These are phyloP conservation scores for Hyles vespertilio DNA, from an alignment of 1,140 invertebrate genomes.

Conservation along the genomic window DNA sequence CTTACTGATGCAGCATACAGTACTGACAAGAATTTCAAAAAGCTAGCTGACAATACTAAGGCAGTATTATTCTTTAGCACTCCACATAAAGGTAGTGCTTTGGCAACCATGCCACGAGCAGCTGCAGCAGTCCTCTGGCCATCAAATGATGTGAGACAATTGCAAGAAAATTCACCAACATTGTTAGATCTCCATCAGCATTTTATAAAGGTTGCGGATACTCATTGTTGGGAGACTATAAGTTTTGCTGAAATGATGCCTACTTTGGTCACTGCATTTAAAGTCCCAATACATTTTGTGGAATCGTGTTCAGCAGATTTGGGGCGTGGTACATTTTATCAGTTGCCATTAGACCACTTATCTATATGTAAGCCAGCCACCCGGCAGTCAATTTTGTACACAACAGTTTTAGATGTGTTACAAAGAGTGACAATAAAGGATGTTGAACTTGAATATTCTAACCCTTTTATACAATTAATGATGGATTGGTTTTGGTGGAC, in stretches of 20 bases:
- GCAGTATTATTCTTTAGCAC: slow-evolving; percentile 88
- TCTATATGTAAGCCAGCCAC: slow-evolving; percentile 87
- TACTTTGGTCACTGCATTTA: slow-evolving; percentile 80
- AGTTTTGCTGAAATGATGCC: slow-evolving; percentile 86
- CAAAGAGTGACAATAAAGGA: slow-evolving; percentile 38
- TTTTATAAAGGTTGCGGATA: slow-evolving; percentile 78
- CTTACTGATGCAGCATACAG: slow-evolving; percentile 48
- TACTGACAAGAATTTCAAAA: slow-evolving; percentile 47
- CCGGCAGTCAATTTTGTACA: slow-evolving; percentile 72
- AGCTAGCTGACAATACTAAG: slow-evolving; percentile 80
- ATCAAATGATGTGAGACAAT: slow-evolving; percentile 87
- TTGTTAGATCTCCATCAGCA: slow-evolving; percentile 80
- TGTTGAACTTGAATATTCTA: slow-evolving; percentile 31
- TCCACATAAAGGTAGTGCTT: slow-evolving; percentile 81
- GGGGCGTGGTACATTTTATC: slow-evolving; percentile 84
- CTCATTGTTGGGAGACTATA: slow-evolving; percentile 78
- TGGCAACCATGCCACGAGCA: slow-evolving; percentile 77
- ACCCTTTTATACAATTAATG: slow-evolving; percentile 31
- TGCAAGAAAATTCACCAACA: slow-evolving; percentile 83
- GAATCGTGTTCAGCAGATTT: slow-evolving; percentile 83
- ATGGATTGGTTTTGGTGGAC: slow-evolving; percentile 26
- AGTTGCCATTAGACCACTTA: slow-evolving; percentile 84
- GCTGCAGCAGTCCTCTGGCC: slow-evolving; percentile 84
- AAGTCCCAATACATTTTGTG: slow-evolving; percentile 80
- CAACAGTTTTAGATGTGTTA: slow-evolving; percentile 57